These are phyloP conservation scores for Plutomurus gul DNA, from an alignment of 1,140 invertebrate species.

Conservation along the genomic window DNA sequence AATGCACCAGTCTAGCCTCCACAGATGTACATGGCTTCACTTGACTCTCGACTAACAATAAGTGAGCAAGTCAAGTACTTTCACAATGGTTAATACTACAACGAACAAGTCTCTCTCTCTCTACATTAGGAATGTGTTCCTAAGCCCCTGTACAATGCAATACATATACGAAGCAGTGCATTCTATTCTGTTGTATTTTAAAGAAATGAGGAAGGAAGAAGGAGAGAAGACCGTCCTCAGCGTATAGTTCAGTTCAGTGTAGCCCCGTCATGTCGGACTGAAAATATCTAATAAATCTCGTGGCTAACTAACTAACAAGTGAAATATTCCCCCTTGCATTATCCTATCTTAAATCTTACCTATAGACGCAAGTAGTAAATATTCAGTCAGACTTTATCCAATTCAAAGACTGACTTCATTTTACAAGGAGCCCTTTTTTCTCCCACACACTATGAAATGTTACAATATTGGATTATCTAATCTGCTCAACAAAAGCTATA, in stretches of 20 bases:
- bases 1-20: background rate
- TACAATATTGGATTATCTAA: conserved; percentile 28
- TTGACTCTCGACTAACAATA: background rate
- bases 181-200: background rate
- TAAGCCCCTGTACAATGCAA: background rate
- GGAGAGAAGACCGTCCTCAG: background rate
- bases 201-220: background rate
- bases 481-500: background rate
- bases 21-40: too few species aligned
- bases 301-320: conserved; percentile 19
- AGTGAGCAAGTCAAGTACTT: too few species aligned
- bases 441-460: background rate
- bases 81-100: too few species aligned
- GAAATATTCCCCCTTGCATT: conserved; percentile 28
- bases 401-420: background rate
- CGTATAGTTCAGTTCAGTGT: background rate
- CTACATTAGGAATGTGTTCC: conserved; percentile 6
- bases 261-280: conserved; percentile 21
- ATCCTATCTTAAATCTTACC: conserved; percentile 14
- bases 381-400: background rate
- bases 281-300: conserved; percentile 25
- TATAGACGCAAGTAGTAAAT: background rate
- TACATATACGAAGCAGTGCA: background rate
- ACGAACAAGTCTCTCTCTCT: too few species aligned
- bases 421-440: conserved; percentile 17